Conservation (phyloP, 1,140 invertebrate genomes). For the Tyrophagus putrescentiae region DNA sequence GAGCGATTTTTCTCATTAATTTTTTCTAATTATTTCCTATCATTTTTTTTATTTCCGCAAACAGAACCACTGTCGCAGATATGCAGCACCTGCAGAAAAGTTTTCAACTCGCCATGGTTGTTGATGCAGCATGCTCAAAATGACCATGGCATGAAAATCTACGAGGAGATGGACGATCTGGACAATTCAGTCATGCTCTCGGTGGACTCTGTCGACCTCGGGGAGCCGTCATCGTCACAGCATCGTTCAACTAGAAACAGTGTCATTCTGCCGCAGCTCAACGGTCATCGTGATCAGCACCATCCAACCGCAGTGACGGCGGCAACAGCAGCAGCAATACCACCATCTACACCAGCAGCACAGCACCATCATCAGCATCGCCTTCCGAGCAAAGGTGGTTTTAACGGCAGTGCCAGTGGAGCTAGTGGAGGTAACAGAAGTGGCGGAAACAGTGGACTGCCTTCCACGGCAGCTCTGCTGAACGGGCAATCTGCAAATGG, state of each 20-base stretch:
- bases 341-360: constrained; percentile 55
- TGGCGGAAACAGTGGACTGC: too few relatives aligned
- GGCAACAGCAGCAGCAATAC: too few relatives aligned
- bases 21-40: too few relatives aligned
- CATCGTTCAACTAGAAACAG: background rate
- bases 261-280: background rate
- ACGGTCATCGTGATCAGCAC: background rate
- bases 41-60: too few relatives aligned
- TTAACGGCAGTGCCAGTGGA: constrained; percentile 19
- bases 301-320: background rate
- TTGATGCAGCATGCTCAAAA: constrained; percentile 86
- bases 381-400: constrained; percentile 16
- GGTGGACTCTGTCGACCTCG: background rate
- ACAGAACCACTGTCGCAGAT: constrained; percentile 86
- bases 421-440: too few relatives aligned
- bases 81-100: constrained; percentile 81
- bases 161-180: constrained; percentile 17
- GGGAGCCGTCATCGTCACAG: background rate
- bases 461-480: constrained; percentile 26
- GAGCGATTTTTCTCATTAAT: too few relatives aligned
- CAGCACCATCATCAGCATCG: constrained; percentile 49
- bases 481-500: constrained; percentile 30
- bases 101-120: constrained; percentile 76
- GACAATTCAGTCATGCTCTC: background rate
- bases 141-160: constrained; percentile 81